Percentiles rank a stretch among this genome's conserved stretches.
Evolutionary conservation across 2,113 vertebrate species (phyloP).

Genomic region (Reinhardtius hippoglossoides): DNA sequence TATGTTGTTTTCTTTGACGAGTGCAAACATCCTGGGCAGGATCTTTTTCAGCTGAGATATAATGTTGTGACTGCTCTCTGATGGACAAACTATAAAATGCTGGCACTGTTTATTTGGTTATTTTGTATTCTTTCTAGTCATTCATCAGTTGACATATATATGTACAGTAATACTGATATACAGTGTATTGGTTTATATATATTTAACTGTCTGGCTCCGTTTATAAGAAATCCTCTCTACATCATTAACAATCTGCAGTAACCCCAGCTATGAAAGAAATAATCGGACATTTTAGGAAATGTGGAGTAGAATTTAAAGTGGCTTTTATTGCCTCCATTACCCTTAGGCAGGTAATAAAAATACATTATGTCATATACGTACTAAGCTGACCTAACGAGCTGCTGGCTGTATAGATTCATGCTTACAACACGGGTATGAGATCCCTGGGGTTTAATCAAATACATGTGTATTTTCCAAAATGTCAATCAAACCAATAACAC

Average conservation of each 20-base stretch:
- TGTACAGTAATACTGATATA: too few species aligned
- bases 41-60: too few species aligned
- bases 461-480: not conserved
- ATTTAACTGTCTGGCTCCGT: not conserved
- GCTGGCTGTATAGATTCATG: not conserved
- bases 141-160: not conserved
- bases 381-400: not conserved
- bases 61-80: too few species aligned
- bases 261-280: not conserved
- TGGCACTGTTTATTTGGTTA: not conserved
- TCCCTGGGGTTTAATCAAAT: not conserved
- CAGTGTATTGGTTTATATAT: not conserved
- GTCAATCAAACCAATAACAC: not conserved
- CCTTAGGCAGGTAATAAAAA: not conserved
- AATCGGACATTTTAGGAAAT: not conserved
- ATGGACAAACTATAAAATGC: too few species aligned
- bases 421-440: not conserved
- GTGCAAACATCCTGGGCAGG: too few species aligned
- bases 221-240: not conserved
- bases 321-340: not conserved
- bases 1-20: too few species aligned
- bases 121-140: not conserved
- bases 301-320: not conserved
- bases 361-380: not conserved
- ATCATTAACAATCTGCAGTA: not conserved